phyloP scores from a whole-genome alignment of 2,888 invertebrate species.

The Xestoiulus laeticollis region DNA sequence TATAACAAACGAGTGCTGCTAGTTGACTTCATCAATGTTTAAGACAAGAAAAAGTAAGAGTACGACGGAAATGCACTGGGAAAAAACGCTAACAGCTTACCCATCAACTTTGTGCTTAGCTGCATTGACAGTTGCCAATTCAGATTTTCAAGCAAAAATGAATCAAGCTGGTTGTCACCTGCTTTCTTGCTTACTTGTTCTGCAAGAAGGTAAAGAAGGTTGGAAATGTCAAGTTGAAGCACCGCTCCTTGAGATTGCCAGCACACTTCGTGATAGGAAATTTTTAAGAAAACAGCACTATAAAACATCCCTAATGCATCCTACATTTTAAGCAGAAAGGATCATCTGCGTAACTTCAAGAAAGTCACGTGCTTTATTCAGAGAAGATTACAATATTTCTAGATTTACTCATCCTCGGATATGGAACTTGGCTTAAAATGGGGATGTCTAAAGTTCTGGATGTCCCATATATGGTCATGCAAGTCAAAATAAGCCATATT shows the following conservation, averaged over 20 bases:
- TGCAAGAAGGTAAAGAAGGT: constrained; percentile 29
- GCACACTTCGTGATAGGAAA: neutral
- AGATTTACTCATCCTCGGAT: neutral
- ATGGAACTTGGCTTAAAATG: neutral
- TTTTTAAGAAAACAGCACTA: neutral
- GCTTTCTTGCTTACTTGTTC: neutral
- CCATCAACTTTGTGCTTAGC: constrained; percentile 5
- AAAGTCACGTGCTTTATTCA: neutral
- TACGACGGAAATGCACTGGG: neutral
- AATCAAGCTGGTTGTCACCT: constrained; percentile 24
- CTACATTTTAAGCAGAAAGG: neutral
- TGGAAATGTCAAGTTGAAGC: neutral
- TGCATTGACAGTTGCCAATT: constrained; percentile 37
- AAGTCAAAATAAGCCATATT: no score
- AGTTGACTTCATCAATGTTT: constrained; percentile 22
- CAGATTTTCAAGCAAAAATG: constrained; percentile 25
- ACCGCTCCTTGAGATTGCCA: neutral
- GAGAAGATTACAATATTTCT: neutral
- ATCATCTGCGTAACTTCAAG: neutral
- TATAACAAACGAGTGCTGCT: neutral
- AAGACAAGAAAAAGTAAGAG: neutral
- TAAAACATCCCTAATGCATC: constrained; percentile 4
- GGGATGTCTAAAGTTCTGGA: no score
- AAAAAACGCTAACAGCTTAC: neutral
- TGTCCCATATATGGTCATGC: no score